These are phyloP conservation scores for Drosophila koepferae DNA, from an alignment of 2,888 invertebrate genomes.

Conservation along the genomic window DNA sequence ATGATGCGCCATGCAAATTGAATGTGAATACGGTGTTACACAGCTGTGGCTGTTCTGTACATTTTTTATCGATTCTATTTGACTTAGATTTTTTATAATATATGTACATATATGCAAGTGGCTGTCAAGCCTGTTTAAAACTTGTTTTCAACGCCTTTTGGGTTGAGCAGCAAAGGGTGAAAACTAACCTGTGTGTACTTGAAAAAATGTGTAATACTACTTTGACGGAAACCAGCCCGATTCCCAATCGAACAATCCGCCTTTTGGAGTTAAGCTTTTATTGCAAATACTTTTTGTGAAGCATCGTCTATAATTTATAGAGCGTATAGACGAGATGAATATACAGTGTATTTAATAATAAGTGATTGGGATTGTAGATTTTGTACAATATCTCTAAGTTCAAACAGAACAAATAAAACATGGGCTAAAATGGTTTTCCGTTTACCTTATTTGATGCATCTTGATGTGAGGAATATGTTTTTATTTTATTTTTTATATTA, in stretches of 20 bases:
- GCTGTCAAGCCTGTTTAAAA: conserved; percentile 68
- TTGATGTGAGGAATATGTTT: too few relatives aligned
- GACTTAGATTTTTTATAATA: conserved; percentile 35
- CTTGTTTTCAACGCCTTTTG: conserved; percentile 54
- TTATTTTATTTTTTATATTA: too few relatives aligned
- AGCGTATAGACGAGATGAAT: background rate
- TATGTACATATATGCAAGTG: conserved; percentile 66
- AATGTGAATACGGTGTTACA: conserved; percentile 12
- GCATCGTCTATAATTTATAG: background rate
- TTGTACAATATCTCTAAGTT: background rate
- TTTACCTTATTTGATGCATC: too few relatives aligned
- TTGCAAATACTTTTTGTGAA: conserved; percentile 10
- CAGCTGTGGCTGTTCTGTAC: conserved; percentile 14
- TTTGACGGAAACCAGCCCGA: conserved; percentile 66
- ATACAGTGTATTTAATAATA: background rate
- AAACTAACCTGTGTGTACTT: conserved; percentile 55
- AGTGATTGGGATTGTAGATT: background rate
- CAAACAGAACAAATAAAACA: too few relatives aligned
- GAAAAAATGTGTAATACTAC: conserved; percentile 65
- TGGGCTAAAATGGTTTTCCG: too few relatives aligned
- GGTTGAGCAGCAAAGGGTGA: conserved; percentile 70
- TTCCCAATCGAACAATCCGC: conserved; percentile 18
- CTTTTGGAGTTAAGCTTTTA: background rate
- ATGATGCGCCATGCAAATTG: conserved; percentile 32
- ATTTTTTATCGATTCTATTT: conserved; percentile 5